These are phyloP conservation scores for Leiothrix lutea DNA, from an alignment of 2,113 vertebrate genomes.

Conservation along the genomic window DNA sequence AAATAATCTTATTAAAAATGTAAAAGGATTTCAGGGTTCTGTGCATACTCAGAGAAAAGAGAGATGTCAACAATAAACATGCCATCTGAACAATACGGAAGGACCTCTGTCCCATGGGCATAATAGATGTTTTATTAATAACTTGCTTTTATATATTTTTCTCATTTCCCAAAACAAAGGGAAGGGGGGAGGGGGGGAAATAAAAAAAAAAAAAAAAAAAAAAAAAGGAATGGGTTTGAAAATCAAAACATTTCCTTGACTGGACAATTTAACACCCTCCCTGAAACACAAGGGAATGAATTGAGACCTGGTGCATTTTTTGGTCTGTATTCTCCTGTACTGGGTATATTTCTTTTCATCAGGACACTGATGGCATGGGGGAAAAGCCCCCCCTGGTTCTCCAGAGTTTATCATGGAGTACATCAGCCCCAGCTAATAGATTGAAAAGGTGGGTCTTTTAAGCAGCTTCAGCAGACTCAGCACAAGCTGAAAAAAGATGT, in stretches of 20 bases:
- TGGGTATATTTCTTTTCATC: background rate
- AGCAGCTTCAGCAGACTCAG: background rate
- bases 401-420: background rate
- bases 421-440: background rate
- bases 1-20: constrained; percentile 73
- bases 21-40: constrained; percentile 72
- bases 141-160: constrained; percentile 57
- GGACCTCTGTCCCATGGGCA: constrained; percentile 58
- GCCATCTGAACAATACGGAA: constrained; percentile 62
- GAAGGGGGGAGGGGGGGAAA: rapidly evolving
- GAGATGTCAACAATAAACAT: constrained; percentile 72
- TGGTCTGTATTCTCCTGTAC: background rate
- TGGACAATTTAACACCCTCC: background rate
- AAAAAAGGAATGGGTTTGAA: background rate
- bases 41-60: constrained; percentile 63
- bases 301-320: background rate
- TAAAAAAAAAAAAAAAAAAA: too few relatives aligned
- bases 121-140: constrained; percentile 70
- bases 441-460: background rate
- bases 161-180: constrained; percentile 46
- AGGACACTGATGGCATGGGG: background rate
- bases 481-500: background rate
- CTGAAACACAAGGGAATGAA: background rate
- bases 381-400: background rate
- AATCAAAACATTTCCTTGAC: constrained; percentile 23